Conservation (phyloP, 1,140 invertebrate genomes). For the Papilio polytes region DNA sequence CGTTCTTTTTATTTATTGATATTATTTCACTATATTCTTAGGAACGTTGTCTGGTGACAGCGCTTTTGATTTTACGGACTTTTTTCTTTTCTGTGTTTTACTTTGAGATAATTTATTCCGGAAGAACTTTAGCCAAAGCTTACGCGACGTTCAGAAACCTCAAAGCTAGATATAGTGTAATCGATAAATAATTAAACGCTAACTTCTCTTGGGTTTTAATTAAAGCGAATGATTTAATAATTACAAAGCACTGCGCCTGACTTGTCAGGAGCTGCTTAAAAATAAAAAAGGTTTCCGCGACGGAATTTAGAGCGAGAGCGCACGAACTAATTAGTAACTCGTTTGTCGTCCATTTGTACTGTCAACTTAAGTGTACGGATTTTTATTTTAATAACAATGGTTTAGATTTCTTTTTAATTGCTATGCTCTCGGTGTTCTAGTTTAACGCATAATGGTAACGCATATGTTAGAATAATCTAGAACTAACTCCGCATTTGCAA, state of each 20-base stretch:
- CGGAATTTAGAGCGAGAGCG: not conserved
- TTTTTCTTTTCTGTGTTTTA: not conserved
- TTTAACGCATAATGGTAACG: not conserved
- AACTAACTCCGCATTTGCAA: not conserved
- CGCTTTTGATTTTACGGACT: not conserved
- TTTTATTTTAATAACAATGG: conserved; percentile 15
- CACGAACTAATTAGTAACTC: conserved; percentile 25
- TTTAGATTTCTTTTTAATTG: not conserved
- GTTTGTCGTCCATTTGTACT: conserved; percentile 16
- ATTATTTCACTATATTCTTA: not conserved
- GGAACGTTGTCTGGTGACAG: not conserved
- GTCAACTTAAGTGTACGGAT: conserved; percentile 15
- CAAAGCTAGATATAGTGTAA: not conserved
- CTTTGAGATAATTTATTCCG: not conserved
- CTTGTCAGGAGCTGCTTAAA: conserved; percentile 4
- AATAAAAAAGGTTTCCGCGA: conserved; percentile 5
- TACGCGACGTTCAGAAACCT: not conserved
- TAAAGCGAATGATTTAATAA: conserved; percentile 17
- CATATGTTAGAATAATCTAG: not conserved
- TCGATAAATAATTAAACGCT: conserved; percentile 10
- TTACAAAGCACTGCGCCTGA: not conserved
- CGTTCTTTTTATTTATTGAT: too few species aligned
- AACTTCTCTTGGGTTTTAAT: conserved; percentile 1
- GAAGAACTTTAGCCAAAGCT: not conserved
- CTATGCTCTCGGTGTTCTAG: not conserved